Evolutionary conservation across 1,140 invertebrate genomes (phyloP), one percentile per base, ranked within the genome.

Genomic region (Drosophila funebris): DNA sequence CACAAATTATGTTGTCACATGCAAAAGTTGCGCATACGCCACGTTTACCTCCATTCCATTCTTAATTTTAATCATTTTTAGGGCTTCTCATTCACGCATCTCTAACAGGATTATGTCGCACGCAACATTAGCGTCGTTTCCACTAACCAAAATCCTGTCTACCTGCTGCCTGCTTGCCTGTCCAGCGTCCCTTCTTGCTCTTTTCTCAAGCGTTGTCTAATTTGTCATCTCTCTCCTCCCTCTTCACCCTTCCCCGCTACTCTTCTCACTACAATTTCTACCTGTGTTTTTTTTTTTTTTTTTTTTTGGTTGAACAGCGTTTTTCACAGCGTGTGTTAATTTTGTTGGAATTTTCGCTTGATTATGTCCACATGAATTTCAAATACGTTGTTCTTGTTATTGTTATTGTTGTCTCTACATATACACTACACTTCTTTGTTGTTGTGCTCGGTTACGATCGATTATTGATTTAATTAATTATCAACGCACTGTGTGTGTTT

Each of bases 1-100:
- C 73, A 77, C 73, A 89, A 89, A 89, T 89, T 89, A 89, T 89
- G 85, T 89, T 89, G 84, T 89, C 84, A 89, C 76, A 89, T 88
- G 76, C 77, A 66, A 88, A 74, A 70, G 70, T 56, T 60, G 67
- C 69, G 43, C 52, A 61, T 54, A 72, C 68, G 61, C 46, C 64
- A 13, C 56, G 33, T 68, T 57, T 14, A 13, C 9, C 53, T 18
- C 11, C 11, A 13, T 36, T 37, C 1, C 31, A n/a, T 33, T 8
- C 3, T 9, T 4, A 27, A 14, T 41, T 37, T 29, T 56, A 6
- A 8, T 9, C 8, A 37, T 41, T 63, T 44, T 29, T 57, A 56
- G 66, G 57, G 53, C 54, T 68, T 82, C 71, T 70, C 78, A 74
- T 71, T 88, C 74, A 82, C 75, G 78, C 83, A 69, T 77, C 68